Evolutionary conservation across 2,113 vertebrate species (phyloP), one percentile per base, ranked within the genome.

Genomic region (Zootoca vivipara): DNA sequence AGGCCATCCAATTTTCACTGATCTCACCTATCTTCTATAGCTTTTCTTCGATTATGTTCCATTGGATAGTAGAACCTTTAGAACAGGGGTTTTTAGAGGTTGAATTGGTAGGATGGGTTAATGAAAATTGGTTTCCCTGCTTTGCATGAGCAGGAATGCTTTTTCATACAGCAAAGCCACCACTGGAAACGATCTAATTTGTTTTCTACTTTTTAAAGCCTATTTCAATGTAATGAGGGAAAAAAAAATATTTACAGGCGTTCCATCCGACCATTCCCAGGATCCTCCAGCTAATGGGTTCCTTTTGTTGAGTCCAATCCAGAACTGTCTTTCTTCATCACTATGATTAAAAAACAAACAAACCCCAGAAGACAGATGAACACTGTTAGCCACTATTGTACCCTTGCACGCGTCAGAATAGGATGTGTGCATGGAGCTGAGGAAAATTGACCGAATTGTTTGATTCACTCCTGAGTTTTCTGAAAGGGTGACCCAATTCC

Each of bases 291-390:
- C 95, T 91, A 96, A 93, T 0, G 95, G 96, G 89, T 97, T 98
- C 97, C 98, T 98, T 95, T 98, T 99, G 94, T 98, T 99, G 91
- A 99, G 97, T 90, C 99, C 98, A 92, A 99, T 97, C 98, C 99
- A 99, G 96, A 99, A 99, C 96, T 98, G 98, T 80, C 98, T 98
- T 80, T 96, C 97, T 95, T 98, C 98, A 93, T 95, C 92, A 91
- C 97, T 97, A 0, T 2, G 83, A 87, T 3, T 62, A 80, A 92
- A 92, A 92, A 82, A 95, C 92, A 70, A 87, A 85, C 74, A 26
- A 91, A 91, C 12, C 3, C 72, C 73, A 82, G 72, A 3, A 52
- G 6, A 52, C 4, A 64, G 38, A 77, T 46, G 28, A 30, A 78
- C 42, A 67, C 18, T 15, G 10, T 56, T 46, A 83, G 7, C 28